Percentiles rank a stretch among this genome's conserved stretches.
Conservation (phyloP, 92 coral and sea anemone genomes). For the Actinostola sp. region DNA sequence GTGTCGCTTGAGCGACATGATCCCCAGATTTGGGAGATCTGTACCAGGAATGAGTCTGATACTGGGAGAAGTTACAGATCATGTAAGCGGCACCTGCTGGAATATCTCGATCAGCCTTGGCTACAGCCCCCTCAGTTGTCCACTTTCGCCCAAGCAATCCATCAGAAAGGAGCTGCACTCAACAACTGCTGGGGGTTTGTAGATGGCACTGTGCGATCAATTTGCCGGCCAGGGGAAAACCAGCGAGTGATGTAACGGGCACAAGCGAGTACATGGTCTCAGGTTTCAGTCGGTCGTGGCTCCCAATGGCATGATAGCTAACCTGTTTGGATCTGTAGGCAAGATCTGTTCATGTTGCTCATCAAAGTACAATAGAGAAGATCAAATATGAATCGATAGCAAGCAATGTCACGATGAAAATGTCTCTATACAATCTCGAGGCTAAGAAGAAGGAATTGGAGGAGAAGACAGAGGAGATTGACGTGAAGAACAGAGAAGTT, state of each 20-base stretch:
- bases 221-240: conserved; percentile 7
- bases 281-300: conserved; percentile 17
- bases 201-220: conserved; percentile 26
- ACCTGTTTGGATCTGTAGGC: neutral
- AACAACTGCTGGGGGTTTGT: conserved; percentile 39
- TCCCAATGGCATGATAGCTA: conserved; percentile 7
- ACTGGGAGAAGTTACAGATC: conserved; percentile 33
- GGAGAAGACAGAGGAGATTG: too few species aligned
- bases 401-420: too few species aligned
- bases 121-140: conserved; percentile 19
- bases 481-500: too few species aligned
- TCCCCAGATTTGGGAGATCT: conserved; percentile 54
- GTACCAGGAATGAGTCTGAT: conserved; percentile 50
- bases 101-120: conserved; percentile 32
- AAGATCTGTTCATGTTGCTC: too few species aligned
- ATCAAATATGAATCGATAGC: too few species aligned
- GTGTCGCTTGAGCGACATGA: conserved; percentile 52
- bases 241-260: conserved; percentile 23
- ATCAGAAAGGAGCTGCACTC: conserved; percentile 29
- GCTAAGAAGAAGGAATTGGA: too few species aligned
- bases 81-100: conserved; percentile 33
- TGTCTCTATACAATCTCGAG: too few species aligned
- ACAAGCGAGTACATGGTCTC: conserved; percentile 30
- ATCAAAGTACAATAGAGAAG: too few species aligned
- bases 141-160: conserved; percentile 19